Evolutionary conservation across 92 coral and sea anemone genomes (phyloP), one percentile per base, ranked within the genome.

Genomic region (Micromussa lordhowensis): DNA sequence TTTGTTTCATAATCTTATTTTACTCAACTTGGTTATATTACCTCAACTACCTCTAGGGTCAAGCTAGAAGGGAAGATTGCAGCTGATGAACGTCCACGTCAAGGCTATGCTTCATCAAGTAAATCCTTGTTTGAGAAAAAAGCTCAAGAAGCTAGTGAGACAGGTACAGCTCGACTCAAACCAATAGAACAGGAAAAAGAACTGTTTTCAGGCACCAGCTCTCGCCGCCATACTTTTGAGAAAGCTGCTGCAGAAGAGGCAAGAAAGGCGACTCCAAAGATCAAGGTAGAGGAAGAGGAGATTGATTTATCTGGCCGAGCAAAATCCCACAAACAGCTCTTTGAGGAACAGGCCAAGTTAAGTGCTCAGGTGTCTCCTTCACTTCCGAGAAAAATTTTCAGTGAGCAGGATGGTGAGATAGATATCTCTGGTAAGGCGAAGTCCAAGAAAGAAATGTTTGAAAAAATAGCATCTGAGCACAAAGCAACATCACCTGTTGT

Each of bases 281-380:
- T 93, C 16, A 92, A 90, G 75, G 89, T 93, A 8, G 95, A 95
- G 28, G 92, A 91, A 28, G 98, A 94, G 7, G 90, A 88, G 3
- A 75, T 91, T 49, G 93, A 94, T 72, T 69, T 95, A 51, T 93
- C 96, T 17, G 98, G 98, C 26, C 89, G 91, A 68, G 88, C 98
- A 66, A 93, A 92, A 72, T 94, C 98, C 51, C 93, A 92, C 89
- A 91, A 88, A 66, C 90, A 88, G 48, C 80, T 91, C 35, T 95
- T 95, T 88, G 98, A 95, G 88, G 85, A 94, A 49, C 92, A 91
- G 48, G 98, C 98, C 24, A 91, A 80, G 28, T 91, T 94, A 28
- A 92, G 93, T 69, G 82, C 85, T 12, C 92, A 92, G 36, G 95
- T 95, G 11, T 94, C 93, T 71, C 96, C 98, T 19, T 94, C 98